Conservation (phyloP, 2,113 vertebrate genomes). For the Turnix velox region DNA sequence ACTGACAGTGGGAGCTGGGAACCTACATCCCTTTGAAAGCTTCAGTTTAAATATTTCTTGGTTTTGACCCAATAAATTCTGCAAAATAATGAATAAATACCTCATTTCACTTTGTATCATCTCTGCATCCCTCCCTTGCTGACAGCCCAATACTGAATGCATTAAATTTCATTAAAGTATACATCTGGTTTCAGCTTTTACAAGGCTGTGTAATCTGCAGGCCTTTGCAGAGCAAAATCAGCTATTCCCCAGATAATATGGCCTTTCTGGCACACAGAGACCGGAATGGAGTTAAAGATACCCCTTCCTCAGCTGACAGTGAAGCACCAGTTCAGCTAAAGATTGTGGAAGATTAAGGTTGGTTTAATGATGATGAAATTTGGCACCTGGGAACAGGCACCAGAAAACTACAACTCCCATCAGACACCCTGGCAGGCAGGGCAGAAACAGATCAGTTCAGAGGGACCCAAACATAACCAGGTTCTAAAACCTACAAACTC, state of each 20-base stretch:
- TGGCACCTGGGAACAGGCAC: neutral
- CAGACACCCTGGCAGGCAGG: neutral
- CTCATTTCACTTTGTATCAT: slow-evolving; percentile 22
- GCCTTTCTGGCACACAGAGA: neutral
- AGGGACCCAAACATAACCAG: neutral
- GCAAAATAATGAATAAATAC: slow-evolving; percentile 20
- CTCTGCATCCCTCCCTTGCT: slow-evolving; percentile 9
- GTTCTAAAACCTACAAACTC: neutral
- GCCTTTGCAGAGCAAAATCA: slow-evolving; percentile 15
- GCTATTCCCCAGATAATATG: neutral
- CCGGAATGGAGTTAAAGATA: neutral
- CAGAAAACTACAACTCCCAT: neutral
- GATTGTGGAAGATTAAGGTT: neutral
- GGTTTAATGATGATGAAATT: neutral
- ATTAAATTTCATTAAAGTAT: slow-evolving; percentile 52
- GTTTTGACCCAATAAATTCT: neutral
- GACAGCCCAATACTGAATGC: slow-evolving; percentile 22
- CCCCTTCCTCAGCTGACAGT: neutral
- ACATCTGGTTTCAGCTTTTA: slow-evolving; percentile 45
- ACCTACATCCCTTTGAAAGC: neutral
- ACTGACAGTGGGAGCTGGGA: neutral
- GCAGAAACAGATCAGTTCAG: neutral
- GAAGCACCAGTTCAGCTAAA: neutral
- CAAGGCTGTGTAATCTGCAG: neutral
- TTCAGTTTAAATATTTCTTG: neutral